Percentiles rank a stretch among this genome's conserved stretches.
Evolutionary conservation across 2,797 vertebrate species (phyloP).

Genomic region (Lepus oiostolus): DNA sequence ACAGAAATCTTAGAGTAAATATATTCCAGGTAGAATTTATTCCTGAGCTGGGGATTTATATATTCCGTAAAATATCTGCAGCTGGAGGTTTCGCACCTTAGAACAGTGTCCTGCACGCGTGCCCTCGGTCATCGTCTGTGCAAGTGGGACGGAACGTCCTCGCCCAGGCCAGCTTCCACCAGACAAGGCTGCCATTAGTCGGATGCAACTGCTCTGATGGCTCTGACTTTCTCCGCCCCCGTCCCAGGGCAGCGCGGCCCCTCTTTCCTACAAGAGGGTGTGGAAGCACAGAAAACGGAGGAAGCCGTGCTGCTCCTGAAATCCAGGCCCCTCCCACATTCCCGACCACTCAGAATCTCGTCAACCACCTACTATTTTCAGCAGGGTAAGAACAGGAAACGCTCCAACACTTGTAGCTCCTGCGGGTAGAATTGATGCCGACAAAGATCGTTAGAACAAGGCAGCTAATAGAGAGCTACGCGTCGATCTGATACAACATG

Average conservation of each 20-base stretch:
- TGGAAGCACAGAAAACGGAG: not conserved
- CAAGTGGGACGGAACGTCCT: not conserved
- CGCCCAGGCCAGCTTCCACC: not conserved
- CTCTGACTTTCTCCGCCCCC: not conserved
- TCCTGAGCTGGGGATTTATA: not conserved
- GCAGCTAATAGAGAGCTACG: not conserved
- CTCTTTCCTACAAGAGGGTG: too few species aligned
- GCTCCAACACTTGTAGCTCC: not conserved
- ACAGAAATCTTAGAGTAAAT: not conserved
- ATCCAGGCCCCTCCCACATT: not conserved
- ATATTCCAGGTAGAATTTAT: not conserved
- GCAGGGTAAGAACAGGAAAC: not conserved
- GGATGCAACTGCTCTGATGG: not conserved
- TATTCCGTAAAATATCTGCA: not conserved
- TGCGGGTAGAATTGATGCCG: not conserved
- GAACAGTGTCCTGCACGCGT: accelerated
- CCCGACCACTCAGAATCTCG: not conserved
- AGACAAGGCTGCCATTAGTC: not conserved
- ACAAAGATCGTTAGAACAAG: not conserved
- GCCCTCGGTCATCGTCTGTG: too few species aligned
- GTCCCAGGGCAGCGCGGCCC: too few species aligned
- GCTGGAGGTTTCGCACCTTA: not conserved
- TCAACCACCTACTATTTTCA: not conserved
- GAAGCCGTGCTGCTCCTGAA: not conserved
- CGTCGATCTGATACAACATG: not conserved